Percentiles rank a stretch among this genome's conserved stretches.
These are phyloP conservation scores for Acanthopleura granulata DNA, from an alignment of 2,888 invertebrate genomes.

Conservation along the genomic window DNA sequence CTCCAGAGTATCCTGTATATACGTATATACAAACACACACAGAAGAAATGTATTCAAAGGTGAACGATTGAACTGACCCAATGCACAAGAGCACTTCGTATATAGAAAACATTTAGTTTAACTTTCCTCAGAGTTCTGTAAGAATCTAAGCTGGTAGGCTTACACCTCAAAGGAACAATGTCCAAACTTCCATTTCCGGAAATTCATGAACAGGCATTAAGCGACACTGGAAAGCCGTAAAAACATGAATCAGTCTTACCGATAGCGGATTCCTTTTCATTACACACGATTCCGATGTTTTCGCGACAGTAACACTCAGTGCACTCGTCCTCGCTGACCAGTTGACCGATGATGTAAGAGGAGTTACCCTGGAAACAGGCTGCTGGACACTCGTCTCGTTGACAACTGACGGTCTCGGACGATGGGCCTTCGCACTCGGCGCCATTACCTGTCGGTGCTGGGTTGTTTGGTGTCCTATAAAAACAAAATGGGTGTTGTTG, in stretches of 20 bases:
- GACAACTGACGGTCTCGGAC: not conserved
- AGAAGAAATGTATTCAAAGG: too few species aligned
- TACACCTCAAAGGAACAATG: too few species aligned
- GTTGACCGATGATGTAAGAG: not conserved
- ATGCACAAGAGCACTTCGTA: too few species aligned
- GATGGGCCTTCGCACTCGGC: constrained; percentile 6
- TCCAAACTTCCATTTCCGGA: too few species aligned
- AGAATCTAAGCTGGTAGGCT: too few species aligned
- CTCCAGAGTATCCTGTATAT: too few species aligned
- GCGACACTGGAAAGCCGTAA: too few species aligned
- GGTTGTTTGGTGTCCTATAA: constrained; percentile 7
- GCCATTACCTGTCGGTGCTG: not conserved
- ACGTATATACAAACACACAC: too few species aligned
- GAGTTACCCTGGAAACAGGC: constrained; percentile 10
- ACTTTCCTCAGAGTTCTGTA: too few species aligned
- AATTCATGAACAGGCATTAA: too few species aligned
- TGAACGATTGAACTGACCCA: too few species aligned
- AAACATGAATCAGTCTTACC: not conserved
- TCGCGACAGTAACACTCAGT: not conserved
- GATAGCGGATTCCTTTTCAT: not conserved
- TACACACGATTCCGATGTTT: not conserved
- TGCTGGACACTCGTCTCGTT: not conserved
- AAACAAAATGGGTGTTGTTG: not conserved
- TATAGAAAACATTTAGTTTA: too few species aligned
- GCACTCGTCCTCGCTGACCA: not conserved